Conservation (phyloP, 2,113 vertebrate genomes). For the Mirounga angustirostris region DNA sequence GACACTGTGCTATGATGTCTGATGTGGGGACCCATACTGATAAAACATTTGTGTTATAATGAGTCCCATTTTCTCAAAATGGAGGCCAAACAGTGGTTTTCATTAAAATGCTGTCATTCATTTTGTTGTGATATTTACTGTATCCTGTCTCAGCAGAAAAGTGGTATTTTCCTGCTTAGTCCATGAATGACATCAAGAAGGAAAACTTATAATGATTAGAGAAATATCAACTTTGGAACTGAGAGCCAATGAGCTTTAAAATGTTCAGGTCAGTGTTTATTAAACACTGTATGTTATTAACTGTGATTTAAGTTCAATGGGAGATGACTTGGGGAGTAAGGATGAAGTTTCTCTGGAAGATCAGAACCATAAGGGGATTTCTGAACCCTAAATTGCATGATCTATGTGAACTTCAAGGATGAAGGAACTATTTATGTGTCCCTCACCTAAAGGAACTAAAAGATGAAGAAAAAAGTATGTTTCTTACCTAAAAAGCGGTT, state of each 20-base stretch:
- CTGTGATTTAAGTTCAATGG: background rate
- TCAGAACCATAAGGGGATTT: background rate
- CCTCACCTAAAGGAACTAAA: background rate
- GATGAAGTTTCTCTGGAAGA: background rate
- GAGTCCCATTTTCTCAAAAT: slow-evolving; percentile 60
- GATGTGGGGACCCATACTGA: background rate
- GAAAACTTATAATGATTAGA: background rate
- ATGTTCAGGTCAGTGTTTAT: background rate
- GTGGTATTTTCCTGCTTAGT: slow-evolving; percentile 40
- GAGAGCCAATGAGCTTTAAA: background rate
- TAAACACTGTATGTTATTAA: background rate
- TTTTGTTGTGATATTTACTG: slow-evolving; percentile 57
- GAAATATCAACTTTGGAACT: background rate
- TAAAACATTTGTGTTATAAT: slow-evolving; percentile 64
- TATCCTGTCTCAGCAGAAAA: slow-evolving; percentile 53
- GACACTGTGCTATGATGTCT: slow-evolving; percentile 9
- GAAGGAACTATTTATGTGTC: background rate
- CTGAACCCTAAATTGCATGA: background rate
- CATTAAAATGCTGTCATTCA: slow-evolving; percentile 76
- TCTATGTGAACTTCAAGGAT: background rate
- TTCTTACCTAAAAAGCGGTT: background rate
- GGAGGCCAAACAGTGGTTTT: slow-evolving; percentile 50
- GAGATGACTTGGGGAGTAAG: background rate
- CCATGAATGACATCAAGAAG: slow-evolving; percentile 1
- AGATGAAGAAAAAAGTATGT: background rate